These are phyloP conservation scores for Bombus picipes DNA, from an alignment of 1,140 invertebrate species.

Conservation along the genomic window DNA sequence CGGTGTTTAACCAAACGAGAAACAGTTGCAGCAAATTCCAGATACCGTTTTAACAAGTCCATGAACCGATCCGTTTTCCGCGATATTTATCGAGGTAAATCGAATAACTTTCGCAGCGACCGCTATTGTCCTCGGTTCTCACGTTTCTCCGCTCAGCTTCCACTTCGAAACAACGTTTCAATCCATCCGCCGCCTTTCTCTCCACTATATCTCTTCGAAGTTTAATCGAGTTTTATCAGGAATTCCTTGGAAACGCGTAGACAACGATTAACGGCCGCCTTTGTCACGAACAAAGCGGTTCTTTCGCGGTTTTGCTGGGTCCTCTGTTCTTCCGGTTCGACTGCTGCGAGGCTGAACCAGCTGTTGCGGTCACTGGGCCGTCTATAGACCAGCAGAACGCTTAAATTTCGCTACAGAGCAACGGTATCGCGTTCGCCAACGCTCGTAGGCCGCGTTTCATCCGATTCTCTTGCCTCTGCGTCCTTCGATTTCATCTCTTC, in stretches of 20 bases:
- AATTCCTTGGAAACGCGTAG: conserved; percentile 38
- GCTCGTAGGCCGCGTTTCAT: not conserved
- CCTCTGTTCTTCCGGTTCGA: not conserved
- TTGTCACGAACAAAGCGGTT: conserved; percentile 27
- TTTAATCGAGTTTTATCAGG: conserved; percentile 47
- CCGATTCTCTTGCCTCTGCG: no score
- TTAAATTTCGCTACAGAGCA: conserved; percentile 6
- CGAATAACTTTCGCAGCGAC: conserved; percentile 28
- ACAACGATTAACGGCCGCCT: not conserved
- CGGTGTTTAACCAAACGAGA: not conserved
- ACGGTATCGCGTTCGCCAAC: not conserved
- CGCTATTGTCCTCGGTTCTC: conserved; percentile 17
- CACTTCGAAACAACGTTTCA: conserved; percentile 10
- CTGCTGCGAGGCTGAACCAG: not conserved
- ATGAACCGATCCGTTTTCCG: not conserved
- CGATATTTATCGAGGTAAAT: conserved; percentile 51
- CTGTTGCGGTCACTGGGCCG: not conserved
- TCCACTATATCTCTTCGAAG: conserved; percentile 2
- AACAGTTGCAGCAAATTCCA: not conserved
- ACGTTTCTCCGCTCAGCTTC: no score
- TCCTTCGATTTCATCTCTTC: conserved; percentile 59
- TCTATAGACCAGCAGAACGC: not conserved
- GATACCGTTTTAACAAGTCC: not conserved
- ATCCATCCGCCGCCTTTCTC: not conserved
- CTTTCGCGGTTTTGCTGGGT: not conserved